Conservation (phyloP, 2,797 vertebrate species). For the Chromobotia macracanthus region DNA sequence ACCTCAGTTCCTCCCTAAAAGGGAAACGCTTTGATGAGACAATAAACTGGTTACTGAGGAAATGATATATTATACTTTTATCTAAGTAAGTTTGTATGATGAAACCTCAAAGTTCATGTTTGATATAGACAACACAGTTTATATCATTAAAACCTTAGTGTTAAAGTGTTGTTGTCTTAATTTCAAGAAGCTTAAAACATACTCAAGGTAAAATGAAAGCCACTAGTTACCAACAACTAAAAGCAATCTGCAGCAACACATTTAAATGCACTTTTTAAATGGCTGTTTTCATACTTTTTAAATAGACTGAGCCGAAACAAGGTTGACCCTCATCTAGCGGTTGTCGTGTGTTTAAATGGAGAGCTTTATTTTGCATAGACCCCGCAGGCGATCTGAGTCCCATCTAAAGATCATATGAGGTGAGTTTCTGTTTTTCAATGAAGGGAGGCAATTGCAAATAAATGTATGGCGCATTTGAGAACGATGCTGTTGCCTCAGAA, state of each 20-base stretch:
- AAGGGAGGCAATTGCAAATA: not conserved
- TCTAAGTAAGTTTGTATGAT: not conserved
- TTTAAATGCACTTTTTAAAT: not conserved
- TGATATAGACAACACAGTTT: not conserved
- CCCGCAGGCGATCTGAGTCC: not conserved
- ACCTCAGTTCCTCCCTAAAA: not conserved
- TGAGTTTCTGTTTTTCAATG: not conserved
- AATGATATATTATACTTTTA: not conserved
- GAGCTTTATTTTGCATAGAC: conserved; percentile 16
- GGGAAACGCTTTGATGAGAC: not conserved
- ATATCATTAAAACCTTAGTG: not conserved
- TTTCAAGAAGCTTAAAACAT: not conserved
- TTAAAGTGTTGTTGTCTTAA: not conserved
- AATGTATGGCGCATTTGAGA: not conserved
- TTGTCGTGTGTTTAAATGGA: not conserved
- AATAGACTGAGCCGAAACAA: not conserved
- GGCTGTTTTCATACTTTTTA: not conserved
- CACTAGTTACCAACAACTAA: not conserved
- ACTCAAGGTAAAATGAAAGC: not conserved
- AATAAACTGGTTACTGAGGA: not conserved
- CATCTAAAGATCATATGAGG: not conserved
- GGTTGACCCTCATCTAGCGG: not conserved
- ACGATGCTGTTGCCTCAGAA: not conserved
- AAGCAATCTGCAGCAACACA: not conserved
- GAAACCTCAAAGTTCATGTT: not conserved